These are phyloP conservation scores for Trichogramma dendrolimi DNA, from an alignment of 2,888 invertebrate species.

Conservation along the genomic window DNA sequence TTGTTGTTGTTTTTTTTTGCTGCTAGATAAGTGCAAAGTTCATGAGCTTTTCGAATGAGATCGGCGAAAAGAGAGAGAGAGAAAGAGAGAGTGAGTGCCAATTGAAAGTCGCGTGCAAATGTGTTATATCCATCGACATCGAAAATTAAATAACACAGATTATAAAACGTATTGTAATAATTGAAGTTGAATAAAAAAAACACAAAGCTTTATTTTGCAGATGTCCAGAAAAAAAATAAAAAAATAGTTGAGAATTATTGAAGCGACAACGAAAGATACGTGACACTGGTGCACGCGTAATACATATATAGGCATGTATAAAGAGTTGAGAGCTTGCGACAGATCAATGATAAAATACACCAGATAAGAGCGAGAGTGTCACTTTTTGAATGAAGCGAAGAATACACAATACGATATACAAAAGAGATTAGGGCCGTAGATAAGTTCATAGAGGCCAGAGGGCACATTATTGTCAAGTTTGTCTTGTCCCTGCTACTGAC, in stretches of 20 bases:
- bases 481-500: conserved; percentile 41
- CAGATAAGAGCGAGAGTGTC: conserved; percentile 28
- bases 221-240: conserved; percentile 22
- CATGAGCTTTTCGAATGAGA: conserved; percentile 31
- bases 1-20: too few species aligned
- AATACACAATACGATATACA: too few species aligned
- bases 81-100: background rate
- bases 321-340: conserved; percentile 19
- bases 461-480: conserved; percentile 13
- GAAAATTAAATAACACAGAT: too few species aligned
- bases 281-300: conserved; percentile 7
- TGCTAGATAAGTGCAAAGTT: too few species aligned
- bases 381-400: conserved; percentile 38
- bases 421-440: conserved; percentile 50
- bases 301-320: conserved; percentile 31
- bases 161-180: too few species aligned
- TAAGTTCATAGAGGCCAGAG: conserved; percentile 39
- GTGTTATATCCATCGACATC: too few species aligned
- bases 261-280: conserved; percentile 20
- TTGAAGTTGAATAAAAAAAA: too few species aligned
- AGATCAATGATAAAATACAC: conserved; percentile 25
- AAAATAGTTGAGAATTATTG: conserved; percentile 22
- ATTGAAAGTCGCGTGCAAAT: too few species aligned
- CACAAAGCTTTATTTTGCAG: conserved; percentile 33
- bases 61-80: conserved; percentile 32